Evolutionary conservation across 2,888 invertebrate genomes (phyloP), one percentile per base, ranked within the genome.

Genomic region (Cheilosia vulpina): DNA sequence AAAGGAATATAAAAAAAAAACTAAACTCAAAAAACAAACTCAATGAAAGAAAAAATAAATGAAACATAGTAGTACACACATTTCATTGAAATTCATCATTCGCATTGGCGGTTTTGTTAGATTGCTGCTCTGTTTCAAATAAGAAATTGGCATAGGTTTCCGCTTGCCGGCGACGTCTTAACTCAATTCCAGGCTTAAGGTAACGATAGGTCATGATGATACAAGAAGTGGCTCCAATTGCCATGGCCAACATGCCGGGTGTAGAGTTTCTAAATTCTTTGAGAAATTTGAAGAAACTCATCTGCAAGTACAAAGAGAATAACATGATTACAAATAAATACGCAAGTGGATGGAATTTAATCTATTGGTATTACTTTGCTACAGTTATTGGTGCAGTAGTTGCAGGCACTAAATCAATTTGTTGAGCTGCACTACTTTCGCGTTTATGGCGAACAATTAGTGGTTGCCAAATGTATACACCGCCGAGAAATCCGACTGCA

Each of bases 381-480:
- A 38, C 34, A 24, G 60, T 15, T 43, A 17, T 41, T 1, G 60
- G 27, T 45, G 65, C 3, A 21, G 60, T 21, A 41, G 43, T 77
- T 21, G 41, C 17, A 13, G 75, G 4, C 60, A 31, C 69, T 24
- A 65, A 31, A 17, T 60, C 63, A 1, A 13, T 13, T 38, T 38
- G 38, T 38, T 4, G 4, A 38, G 38, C 17, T 53, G 11, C n/a
- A 24, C 9, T 2, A 0, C 5, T 52, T 45, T 90, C 90, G 78
- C 87, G 88, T 83, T 88, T 90, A 71, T 83, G 90, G 80, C 88
- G 89, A 5, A 90, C 2, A 58, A 93, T 88, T 4, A 92, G 85
- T 50, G 93, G 93, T 73, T 91, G 90, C 93, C 93, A 93, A 91
- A 93, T 93, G 85, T 93, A 93, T 84, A 91, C 82, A 41, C 93